These are phyloP conservation scores for Drosophila pallidifrons DNA, from an alignment of 1,140 invertebrate species.

Conservation along the genomic window DNA sequence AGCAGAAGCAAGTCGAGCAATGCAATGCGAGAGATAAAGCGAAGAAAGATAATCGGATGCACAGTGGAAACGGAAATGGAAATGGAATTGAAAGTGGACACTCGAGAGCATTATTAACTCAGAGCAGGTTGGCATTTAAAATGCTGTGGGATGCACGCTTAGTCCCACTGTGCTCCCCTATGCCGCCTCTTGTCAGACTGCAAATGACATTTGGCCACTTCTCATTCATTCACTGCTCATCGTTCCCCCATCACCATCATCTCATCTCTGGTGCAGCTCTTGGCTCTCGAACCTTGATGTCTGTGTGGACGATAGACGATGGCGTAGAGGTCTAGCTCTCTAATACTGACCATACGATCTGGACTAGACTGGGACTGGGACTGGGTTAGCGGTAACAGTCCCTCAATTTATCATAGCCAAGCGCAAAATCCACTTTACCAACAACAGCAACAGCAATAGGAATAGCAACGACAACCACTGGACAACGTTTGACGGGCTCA, in stretches of 20 bases:
- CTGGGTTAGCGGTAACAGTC: conserved; percentile 41
- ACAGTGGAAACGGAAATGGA: conserved; percentile 6
- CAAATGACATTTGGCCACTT: conserved; percentile 82
- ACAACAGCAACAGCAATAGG: conserved; percentile 37
- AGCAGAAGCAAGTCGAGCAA: conserved; percentile 27
- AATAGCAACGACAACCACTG: conserved; percentile 43
- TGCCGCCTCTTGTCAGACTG: conserved; percentile 59
- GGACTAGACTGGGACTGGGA: not conserved
- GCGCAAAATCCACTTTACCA: conserved; percentile 77
- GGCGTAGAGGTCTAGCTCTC: conserved; percentile 13
- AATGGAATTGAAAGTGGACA: not conserved
- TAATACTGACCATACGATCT: conserved; percentile 51
- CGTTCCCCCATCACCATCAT: not conserved
- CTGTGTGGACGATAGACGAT: conserved; percentile 22
- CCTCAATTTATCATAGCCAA: conserved; percentile 81
- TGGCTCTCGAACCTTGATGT: conserved; percentile 38
- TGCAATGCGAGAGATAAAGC: conserved; percentile 1
- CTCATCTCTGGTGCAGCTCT: conserved; percentile 35
- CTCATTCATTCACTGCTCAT: conserved; percentile 50
- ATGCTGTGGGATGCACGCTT: conserved; percentile 5
- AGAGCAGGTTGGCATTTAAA: not conserved
- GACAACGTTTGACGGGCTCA: conserved; percentile 35
- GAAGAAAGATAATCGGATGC: conserved; percentile 7
- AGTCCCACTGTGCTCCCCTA: conserved; percentile 17
- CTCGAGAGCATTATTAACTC: not conserved